Percentiles rank a stretch among this genome's conserved stretches.
These are phyloP conservation scores for Elaeidobius kamerunicus DNA, from an alignment of 2,888 invertebrate species.

Conservation along the genomic window DNA sequence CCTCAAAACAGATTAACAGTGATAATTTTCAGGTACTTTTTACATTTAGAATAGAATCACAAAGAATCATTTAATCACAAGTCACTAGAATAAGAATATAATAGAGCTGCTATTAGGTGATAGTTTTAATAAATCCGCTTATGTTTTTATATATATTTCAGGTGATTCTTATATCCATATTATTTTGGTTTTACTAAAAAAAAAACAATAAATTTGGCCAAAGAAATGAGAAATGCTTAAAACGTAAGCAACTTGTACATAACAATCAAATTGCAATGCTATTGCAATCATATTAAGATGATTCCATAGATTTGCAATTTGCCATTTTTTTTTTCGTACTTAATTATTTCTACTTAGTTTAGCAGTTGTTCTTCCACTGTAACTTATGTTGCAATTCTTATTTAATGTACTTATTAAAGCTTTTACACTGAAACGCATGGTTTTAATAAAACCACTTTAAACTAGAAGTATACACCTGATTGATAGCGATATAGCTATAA, in stretches of 20 bases:
- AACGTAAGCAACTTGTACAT: too few relatives aligned
- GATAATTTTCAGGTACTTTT: slow-evolving; percentile 24
- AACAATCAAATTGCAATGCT: too few relatives aligned
- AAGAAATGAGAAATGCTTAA: too few relatives aligned
- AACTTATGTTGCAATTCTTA: slow-evolving; percentile 11
- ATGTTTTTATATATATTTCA: too few relatives aligned
- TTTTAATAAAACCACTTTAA: slow-evolving; percentile 5
- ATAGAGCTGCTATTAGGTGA: slow-evolving; percentile 17
- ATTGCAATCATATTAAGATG: too few relatives aligned
- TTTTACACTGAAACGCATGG: background rate
- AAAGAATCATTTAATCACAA: slow-evolving; percentile 14
- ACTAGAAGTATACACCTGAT: slow-evolving; percentile 13
- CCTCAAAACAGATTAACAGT: slow-evolving; percentile 11
- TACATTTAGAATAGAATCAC: slow-evolving; percentile 18
- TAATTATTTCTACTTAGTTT: slow-evolving; percentile 13
- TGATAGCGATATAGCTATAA: slow-evolving; percentile 17
- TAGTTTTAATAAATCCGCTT: too few relatives aligned
- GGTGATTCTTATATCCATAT: too few relatives aligned
- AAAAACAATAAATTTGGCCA: too few relatives aligned
- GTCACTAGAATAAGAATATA: slow-evolving; percentile 18
- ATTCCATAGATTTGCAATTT: background rate
- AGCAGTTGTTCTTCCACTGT: slow-evolving; percentile 15
- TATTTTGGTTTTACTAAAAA: too few relatives aligned
- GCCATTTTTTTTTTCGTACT: slow-evolving; percentile 4
- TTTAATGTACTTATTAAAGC: slow-evolving; percentile 4